Evolutionary conservation across 2,113 vertebrate species (phyloP), one percentile per base, ranked within the genome.

Genomic region (Plotosus lineatus): DNA sequence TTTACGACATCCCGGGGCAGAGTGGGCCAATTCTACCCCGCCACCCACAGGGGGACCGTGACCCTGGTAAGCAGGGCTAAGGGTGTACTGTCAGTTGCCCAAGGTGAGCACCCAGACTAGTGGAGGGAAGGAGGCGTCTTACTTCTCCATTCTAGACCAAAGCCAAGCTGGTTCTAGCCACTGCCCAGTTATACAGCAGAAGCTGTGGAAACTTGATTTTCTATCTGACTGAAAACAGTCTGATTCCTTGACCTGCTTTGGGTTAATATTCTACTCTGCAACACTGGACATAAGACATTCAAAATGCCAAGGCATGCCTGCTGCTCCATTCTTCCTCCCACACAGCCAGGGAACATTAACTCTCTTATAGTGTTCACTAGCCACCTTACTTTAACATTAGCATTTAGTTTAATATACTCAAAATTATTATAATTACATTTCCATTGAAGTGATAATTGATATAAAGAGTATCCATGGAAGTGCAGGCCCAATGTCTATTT

Each of bases 181-280:
- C n/a, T n/a, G n/a, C n/a, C n/a, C n/a, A n/a, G n/a, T n/a, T n/a
- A n/a, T n/a, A n/a, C 40, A 19, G 15, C 36, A n/a, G 72, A 17
- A 42, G 78, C 68, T 74, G 36, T 83, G 83, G 85, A 84, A 86
- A 86, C 80, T 65, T 80, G 60, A 44, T 82, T 66, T 76, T 33
- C 76, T 79, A 44, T 51, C 75, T 78, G 58, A 42, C 60, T 65
- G 60, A 83, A 51, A 80, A 80, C 3, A 63, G 51, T 40, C 55
- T 72, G 79, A 85, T 82, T 84, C 38, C 55, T 60, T 85, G 82
- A 80, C 84, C 84, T 78, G 28, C 44, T 17, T 31, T 4, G 4
- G 74, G 84, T 84, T 87, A 87, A 85, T 85, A 71, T 84, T 85
- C 74, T 78, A 85, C 82, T 60, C 8, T 10, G 5, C 40, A 28